Base-by-base conservation (phyloP, 1,140 invertebrate genomes). In the Drosophila ambigua region DNA sequence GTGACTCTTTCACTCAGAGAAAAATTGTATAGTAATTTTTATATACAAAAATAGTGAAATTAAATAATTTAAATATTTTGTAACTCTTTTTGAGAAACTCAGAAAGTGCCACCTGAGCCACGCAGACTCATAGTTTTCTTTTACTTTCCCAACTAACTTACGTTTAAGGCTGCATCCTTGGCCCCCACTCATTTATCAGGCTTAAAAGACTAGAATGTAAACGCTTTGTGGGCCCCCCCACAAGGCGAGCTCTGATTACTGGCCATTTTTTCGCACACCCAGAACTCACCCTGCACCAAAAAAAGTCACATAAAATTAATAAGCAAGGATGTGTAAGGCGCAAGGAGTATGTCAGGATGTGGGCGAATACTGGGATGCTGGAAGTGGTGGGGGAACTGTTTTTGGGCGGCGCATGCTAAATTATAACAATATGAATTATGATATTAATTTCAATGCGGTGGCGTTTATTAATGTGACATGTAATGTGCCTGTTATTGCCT, bases 401-500 rank as follows among this genome's bases (percentile, higher is more conserved):
- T 39, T 39, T 11, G 26, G 62, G 43, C 63, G 72, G 64, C 79
- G 68, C 82, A 88, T 88, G 83, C 76, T 88, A 88, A 88, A 77
- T 88, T 88, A 83, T 88, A 79, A 74, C 83, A 65, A 73, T 78
- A 88, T 88, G 83, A 88, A 88, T 88, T 88, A 88, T 88, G 79
- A 88, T 88, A 88, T 88, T 88, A 88, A 88, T 88, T 88, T 88
- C 60, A 83, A 69, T 61, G 76, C 60, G 52, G 24, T 49, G 58
- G 43, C 62, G 82, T 74, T 88, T 88, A 83, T 88, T 88, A 88
- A 88, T 88, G 83, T 88, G 83, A 88, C 83, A 68, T 83, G 79
- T 88, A 88, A 88, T 88, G 83, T 83, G 84, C 72, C 84, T 88
- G 83, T 88, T 88, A 88, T 88, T 88, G 88, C 83, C 76, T 77